These are phyloP conservation scores for Smutsia gigantea DNA, from an alignment of 2,797 vertebrate species.

Conservation along the genomic window DNA sequence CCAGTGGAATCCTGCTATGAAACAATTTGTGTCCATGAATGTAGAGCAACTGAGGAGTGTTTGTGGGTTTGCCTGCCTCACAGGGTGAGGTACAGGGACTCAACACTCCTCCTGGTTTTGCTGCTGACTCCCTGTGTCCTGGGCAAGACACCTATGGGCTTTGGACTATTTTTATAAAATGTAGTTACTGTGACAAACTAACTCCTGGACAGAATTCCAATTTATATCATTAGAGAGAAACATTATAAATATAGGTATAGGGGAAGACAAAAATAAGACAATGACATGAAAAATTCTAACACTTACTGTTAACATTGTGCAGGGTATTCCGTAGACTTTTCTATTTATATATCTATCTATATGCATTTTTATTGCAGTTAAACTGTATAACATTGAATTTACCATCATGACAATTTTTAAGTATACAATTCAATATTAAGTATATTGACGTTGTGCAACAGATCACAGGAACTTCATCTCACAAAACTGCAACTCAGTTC, in stretches of 20 bases:
- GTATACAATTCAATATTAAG: neutral
- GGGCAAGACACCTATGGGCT: neutral
- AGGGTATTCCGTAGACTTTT: neutral
- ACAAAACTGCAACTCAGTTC: neutral
- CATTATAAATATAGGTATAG: neutral
- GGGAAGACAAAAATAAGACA: constrained; percentile 10
- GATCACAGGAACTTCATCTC: neutral
- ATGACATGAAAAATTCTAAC: neutral
- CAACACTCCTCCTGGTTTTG: neutral
- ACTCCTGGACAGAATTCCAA: neutral
- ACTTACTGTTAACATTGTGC: neutral
- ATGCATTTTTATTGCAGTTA: neutral
- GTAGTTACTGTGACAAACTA: neutral
- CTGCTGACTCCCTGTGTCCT: neutral
- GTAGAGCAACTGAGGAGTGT: neutral
- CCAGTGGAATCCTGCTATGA: neutral
- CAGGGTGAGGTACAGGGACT: neutral
- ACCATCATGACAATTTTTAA: neutral
- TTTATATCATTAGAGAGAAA: neutral
- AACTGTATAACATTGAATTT: neutral
- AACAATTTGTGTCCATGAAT: neutral
- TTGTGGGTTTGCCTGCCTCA: neutral
- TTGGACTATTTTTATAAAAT: constrained; percentile 18
- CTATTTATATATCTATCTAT: neutral
- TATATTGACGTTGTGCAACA: neutral